Percentiles rank a stretch among this genome's conserved stretches.
Conservation (phyloP, 2,797 vertebrate genomes). For the Neostethus bicornis region DNA sequence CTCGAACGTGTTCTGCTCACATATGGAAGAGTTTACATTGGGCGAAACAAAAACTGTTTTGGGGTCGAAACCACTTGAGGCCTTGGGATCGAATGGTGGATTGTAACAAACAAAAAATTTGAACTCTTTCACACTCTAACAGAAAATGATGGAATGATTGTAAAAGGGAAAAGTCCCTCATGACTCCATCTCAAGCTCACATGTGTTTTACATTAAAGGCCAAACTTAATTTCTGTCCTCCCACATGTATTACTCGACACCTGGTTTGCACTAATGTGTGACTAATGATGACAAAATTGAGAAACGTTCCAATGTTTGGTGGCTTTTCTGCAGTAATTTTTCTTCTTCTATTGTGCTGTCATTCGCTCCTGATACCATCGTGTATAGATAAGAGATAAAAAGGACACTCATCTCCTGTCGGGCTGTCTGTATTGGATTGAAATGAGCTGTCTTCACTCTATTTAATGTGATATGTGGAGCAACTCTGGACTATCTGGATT, state of each 20-base stretch:
- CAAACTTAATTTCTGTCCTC: constrained; percentile 24
- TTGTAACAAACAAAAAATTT: constrained; percentile 16
- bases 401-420: constrained; percentile 36
- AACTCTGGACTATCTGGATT: constrained; percentile 21
- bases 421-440: constrained; percentile 30
- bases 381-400: constrained; percentile 11
- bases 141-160: constrained; percentile 62
- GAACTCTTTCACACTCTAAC: constrained; percentile 49
- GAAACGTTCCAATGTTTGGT: constrained; percentile 38
- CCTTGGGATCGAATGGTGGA: constrained; percentile 54
- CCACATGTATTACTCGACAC: constrained; percentile 39
- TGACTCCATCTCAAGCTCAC: constrained; percentile 57
- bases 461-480: constrained; percentile 29
- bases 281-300: constrained; percentile 43
- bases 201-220: constrained; percentile 66
- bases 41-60: constrained; percentile 31
- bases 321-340: neutral
- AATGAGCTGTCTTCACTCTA: constrained; percentile 32
- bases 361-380: constrained; percentile 1
- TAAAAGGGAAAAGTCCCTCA: constrained; percentile 60
- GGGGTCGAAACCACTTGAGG: constrained; percentile 52
- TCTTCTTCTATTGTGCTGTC: constrained; percentile 10
- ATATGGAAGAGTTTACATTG: constrained; percentile 73
- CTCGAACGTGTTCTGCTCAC: constrained; percentile 48
- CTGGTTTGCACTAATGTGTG: constrained; percentile 56